Conservation (phyloP, 2,113 vertebrate species). For the Colaptes auratus region DNA sequence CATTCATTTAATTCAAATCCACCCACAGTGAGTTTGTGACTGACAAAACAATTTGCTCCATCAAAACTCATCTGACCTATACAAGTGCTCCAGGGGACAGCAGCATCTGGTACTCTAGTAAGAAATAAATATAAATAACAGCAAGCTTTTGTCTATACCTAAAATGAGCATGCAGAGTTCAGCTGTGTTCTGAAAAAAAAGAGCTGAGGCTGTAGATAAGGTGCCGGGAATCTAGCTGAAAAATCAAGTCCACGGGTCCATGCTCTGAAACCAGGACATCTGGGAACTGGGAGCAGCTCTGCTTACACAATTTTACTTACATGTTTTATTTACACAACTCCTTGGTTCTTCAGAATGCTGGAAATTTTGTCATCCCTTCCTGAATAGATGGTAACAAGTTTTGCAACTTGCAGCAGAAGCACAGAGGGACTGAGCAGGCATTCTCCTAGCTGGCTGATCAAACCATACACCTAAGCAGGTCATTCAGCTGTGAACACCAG, state of each 20-base stretch:
- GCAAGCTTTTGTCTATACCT: neutral
- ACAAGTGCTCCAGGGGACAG: neutral
- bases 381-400: neutral
- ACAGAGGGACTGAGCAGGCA: neutral
- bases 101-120: neutral
- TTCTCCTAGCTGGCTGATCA: neutral
- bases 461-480: neutral
- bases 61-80: neutral
- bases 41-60: neutral
- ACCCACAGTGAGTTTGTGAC: neutral
- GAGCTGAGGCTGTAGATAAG: neutral
- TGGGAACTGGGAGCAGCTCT: neutral
- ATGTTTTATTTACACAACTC: neutral
- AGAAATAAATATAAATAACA: neutral
- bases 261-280: neutral
- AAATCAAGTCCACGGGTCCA: neutral
- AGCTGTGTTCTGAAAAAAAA: neutral
- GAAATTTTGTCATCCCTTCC: neutral
- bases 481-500: neutral
- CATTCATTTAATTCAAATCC: neutral
- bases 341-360: neutral
- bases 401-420: neutral
- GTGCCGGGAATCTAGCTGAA: neutral
- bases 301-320: neutral
- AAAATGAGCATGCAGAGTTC: neutral